phyloP scores from a whole-genome alignment of 1,140 invertebrate species.

The Trichonephila clavipes region DNA sequence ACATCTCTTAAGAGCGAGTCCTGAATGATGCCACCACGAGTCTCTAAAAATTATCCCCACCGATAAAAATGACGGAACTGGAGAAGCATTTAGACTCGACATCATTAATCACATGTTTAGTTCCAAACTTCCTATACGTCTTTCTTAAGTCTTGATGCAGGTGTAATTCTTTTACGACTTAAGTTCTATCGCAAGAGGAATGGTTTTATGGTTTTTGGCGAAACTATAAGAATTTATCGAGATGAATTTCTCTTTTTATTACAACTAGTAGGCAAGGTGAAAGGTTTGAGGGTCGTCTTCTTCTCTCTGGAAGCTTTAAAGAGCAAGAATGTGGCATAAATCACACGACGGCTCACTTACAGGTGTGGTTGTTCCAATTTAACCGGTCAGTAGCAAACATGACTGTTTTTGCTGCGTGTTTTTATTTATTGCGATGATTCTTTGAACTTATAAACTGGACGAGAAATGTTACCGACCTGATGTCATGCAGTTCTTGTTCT shows the following conservation, averaged over 20 bases:
- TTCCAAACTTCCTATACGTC: slow-evolving; percentile 46
- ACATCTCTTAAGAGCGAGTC: slow-evolving; percentile 40
- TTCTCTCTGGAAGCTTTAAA: slow-evolving; percentile 42
- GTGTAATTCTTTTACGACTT: slow-evolving; percentile 61
- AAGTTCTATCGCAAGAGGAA: slow-evolving; percentile 43
- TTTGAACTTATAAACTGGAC: slow-evolving; percentile 54
- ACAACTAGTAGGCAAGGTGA: slow-evolving; percentile 28
- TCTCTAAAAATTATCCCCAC: slow-evolving; percentile 50
- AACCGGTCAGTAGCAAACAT: slow-evolving; percentile 58
- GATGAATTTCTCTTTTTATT: slow-evolving; percentile 62
- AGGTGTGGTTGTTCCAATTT: slow-evolving; percentile 65
- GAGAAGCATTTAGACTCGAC: slow-evolving; percentile 41
- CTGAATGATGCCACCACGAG: background rate
- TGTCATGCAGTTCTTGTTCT: slow-evolving; percentile 8
- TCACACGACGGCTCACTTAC: slow-evolving; percentile 34
- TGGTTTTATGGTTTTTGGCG: slow-evolving; percentile 68
- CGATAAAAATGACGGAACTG: slow-evolving; percentile 69
- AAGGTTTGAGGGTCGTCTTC: slow-evolving; percentile 41
- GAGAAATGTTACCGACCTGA: slow-evolving; percentile 23
- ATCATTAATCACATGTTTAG: slow-evolving; percentile 57
- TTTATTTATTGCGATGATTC: slow-evolving; percentile 48
- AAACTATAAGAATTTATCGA: slow-evolving; percentile 65
- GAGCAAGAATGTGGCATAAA: slow-evolving; percentile 52
- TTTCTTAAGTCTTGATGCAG: slow-evolving; percentile 47
- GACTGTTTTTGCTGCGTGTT: slow-evolving; percentile 20